phyloP scores from a whole-genome alignment of 2,888 invertebrate genomes.

The Mimumesa dahlbomi region DNA sequence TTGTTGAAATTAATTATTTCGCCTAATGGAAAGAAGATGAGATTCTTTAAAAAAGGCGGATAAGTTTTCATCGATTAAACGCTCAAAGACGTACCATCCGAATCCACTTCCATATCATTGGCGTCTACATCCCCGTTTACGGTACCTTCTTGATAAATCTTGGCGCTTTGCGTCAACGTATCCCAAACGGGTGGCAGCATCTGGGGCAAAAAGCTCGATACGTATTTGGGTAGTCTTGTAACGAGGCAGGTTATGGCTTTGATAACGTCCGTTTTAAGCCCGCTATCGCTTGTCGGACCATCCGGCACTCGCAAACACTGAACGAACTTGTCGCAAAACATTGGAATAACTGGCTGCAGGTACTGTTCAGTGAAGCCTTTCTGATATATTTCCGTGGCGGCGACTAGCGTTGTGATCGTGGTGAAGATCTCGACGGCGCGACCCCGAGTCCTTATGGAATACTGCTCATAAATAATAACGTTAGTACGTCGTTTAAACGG shows the following conservation, averaged over 20 bases:
- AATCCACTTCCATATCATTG: constrained; percentile 83
- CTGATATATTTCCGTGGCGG: constrained; percentile 81
- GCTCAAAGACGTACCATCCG: constrained; percentile 81
- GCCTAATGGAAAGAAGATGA: constrained; percentile 75
- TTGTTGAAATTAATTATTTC: constrained; percentile 85
- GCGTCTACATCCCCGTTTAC: constrained; percentile 83
- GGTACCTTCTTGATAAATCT: constrained; percentile 84
- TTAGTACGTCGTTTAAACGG: no score
- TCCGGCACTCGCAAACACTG: constrained; percentile 82
- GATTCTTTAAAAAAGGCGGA: background rate
- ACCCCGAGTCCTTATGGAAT: constrained; percentile 83
- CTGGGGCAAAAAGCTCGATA: constrained; percentile 83
- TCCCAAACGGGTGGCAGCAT: constrained; percentile 86
- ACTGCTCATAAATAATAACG: constrained; percentile 76
- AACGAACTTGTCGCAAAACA: constrained; percentile 85
- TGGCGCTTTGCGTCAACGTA: constrained; percentile 85
- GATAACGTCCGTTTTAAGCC: constrained; percentile 85
- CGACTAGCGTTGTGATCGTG: constrained; percentile 83
- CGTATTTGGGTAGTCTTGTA: constrained; percentile 84
- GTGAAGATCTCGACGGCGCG: constrained; percentile 86
- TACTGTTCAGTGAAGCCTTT: constrained; percentile 83
- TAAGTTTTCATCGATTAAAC: background rate
- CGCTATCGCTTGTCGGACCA: constrained; percentile 82
- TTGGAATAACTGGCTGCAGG: constrained; percentile 85
- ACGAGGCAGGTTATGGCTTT: constrained; percentile 85